Evolutionary conservation across 1,140 invertebrate species (phyloP).

Genomic region (Cherax destructor): DNA sequence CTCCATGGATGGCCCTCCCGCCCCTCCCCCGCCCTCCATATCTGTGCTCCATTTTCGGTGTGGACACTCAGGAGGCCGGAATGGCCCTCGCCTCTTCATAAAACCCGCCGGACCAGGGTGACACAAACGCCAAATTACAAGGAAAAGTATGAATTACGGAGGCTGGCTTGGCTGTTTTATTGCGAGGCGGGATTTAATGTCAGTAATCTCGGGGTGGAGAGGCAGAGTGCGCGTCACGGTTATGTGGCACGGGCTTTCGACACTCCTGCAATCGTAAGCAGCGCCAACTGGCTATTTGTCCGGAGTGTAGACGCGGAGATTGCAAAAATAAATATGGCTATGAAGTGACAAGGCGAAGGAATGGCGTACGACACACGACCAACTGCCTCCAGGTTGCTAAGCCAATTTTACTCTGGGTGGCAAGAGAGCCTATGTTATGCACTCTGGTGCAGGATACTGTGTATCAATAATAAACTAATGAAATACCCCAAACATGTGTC

Average conservation of each 20-base stretch:
- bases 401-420: not conserved
- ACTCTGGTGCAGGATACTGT: no score
- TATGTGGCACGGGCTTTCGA: not conserved
- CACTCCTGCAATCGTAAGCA: slow-evolving; percentile 26
- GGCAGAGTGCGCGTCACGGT: not conserved
- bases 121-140: slow-evolving; percentile 50
- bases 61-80: not conserved
- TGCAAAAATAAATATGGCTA: slow-evolving; percentile 34
- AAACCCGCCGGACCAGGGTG: slow-evolving; percentile 24
- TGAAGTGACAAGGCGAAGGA: slow-evolving; percentile 28
- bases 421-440: no score
- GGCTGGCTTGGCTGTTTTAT: slow-evolving; percentile 29
- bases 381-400: slow-evolving; percentile 1
- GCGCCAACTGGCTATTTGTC: slow-evolving; percentile 34
- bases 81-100: slow-evolving; percentile 41
- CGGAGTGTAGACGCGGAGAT: slow-evolving; percentile 27
- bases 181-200: slow-evolving; percentile 35
- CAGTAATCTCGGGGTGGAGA: slow-evolving; percentile 7
- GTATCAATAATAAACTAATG: no score
- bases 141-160: slow-evolving; percentile 36
- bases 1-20: no score
- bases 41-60: not conserved
- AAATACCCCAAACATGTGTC: no score
- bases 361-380: slow-evolving; percentile 21
- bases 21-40: not conserved